Evolutionary conservation across 2,797 vertebrate species (phyloP).

Genomic region (Pampus argenteus): DNA sequence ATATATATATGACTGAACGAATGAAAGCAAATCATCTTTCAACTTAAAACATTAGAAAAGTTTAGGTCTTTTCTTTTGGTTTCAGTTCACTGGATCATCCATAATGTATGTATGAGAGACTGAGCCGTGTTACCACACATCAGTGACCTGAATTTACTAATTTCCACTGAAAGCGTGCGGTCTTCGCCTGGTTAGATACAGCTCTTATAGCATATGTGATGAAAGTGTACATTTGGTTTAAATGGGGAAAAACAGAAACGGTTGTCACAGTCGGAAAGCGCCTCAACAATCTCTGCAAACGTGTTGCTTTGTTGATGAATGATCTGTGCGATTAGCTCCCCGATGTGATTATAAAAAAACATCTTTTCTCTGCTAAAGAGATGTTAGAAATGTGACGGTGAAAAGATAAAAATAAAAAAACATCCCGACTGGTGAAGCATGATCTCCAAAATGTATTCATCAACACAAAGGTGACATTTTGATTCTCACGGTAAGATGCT

Average conservation of each 20-base stretch:
- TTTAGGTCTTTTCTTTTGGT: not conserved
- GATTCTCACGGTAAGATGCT: not conserved
- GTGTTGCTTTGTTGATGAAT: slow-evolving; percentile 25
- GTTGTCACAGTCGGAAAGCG: slow-evolving; percentile 34
- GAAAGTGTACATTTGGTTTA: slow-evolving; percentile 6
- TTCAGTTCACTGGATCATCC: not conserved
- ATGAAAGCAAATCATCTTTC: not conserved
- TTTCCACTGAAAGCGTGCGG: slow-evolving; percentile 15
- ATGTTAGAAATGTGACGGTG: not conserved
- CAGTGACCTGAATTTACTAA: slow-evolving; percentile 22
- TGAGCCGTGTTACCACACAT: not conserved
- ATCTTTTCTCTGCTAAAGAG: not conserved
- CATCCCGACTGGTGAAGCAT: not conserved
- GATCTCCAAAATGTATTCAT: not conserved
- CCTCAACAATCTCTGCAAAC: slow-evolving; percentile 7
- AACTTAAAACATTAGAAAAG: not conserved
- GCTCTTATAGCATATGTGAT: slow-evolving; percentile 19
- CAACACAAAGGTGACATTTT: slow-evolving; percentile 3
- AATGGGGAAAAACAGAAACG: slow-evolving; percentile 29
- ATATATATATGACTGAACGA: not conserved
- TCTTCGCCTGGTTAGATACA: slow-evolving; percentile 43
- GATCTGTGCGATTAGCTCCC: slow-evolving; percentile 43
- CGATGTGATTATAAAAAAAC: slow-evolving; percentile 13
- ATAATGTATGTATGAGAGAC: not conserved
- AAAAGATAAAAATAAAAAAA: not conserved